Base-by-base conservation (phyloP, 2,797 vertebrate genomes). In the Onychomys torridus region DNA sequence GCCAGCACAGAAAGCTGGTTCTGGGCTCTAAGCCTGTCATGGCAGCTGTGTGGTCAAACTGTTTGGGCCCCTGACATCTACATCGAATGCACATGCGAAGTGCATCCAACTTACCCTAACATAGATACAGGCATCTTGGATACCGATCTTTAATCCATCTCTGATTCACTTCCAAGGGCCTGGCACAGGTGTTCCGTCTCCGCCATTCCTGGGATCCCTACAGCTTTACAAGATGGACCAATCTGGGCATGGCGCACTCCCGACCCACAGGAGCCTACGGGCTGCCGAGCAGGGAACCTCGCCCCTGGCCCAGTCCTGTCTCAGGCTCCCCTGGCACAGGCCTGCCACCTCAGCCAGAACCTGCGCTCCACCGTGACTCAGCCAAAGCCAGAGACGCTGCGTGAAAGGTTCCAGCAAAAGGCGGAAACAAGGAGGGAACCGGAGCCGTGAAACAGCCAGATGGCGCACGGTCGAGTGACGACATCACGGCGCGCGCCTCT, bases 361-460 rank as follows among this genome's bases (percentile, higher is more conserved):
- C n/a, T n/a, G n/a, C 1, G 32, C 19, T 6, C n/a, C 79, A 37
- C n/a, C 0, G 25, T 97, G 98, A 98, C 97, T 96, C 92, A 97
- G 96, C 96, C 46, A 29, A 5, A 0, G 63, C n/a, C n/a, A 77
- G 61, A 52, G 89, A 91, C 2, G 4, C 40, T 13, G 0, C 75
- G 5, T 13, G 93, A 94, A 67, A 21, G n/a, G 19, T 3, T 37
- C 91, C 0, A 78, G 96, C 96, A 95, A 46, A 13, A 14, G 82
- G 61, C 25, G 71, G 34, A 1, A 12, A 0, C 4, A 7, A 9
- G 16, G 23, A 4, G 21, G 0, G n/a, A 34, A 4, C 29, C 0
- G n/a, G 9, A 37, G 52, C 23, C 19, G 0, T 0, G 3, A 10
- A 0, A 5, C 6, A 0, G 0, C 9, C 0, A 57, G 76, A 98